A percentile compares a stretch with the other conserved stretches of the same genome.
These are phyloP conservation scores for Prolemur simus DNA, from an alignment of 2,113 vertebrate genomes.

Conservation along the genomic window DNA sequence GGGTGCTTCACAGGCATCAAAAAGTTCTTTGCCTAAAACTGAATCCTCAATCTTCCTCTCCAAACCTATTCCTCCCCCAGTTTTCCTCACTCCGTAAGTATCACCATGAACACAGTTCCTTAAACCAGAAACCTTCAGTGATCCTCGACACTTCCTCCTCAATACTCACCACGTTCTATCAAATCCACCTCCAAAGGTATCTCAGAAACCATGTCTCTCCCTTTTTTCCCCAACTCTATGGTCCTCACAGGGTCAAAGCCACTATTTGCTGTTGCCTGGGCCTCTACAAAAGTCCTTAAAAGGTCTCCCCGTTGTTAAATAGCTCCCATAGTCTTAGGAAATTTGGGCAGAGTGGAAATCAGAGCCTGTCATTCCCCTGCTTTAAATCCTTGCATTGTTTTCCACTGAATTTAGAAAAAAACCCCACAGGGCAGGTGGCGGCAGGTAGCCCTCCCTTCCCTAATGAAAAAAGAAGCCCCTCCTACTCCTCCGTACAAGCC, in stretches of 20 bases:
- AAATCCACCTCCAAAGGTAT: neutral
- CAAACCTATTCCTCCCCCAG: neutral
- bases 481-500: no score
- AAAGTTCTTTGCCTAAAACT: neutral
- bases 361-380: neutral
- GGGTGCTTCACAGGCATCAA: neutral
- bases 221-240: neutral
- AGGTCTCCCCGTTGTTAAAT: neutral
- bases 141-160: neutral
- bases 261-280: neutral
- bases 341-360: neutral
- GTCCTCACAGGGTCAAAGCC: accelerated
- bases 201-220: neutral
- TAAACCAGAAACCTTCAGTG: neutral
- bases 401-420: neutral
- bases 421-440: neutral
- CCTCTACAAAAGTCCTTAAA: neutral
- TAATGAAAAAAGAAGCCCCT: no score
- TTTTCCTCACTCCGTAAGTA: neutral
- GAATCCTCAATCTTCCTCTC: neutral
- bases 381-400: neutral
- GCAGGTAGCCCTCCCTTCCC: no score
- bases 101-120: neutral
- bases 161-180: neutral
- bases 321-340: neutral